Conservation (phyloP, 2,888 invertebrate species). For the Netelia melanura region DNA sequence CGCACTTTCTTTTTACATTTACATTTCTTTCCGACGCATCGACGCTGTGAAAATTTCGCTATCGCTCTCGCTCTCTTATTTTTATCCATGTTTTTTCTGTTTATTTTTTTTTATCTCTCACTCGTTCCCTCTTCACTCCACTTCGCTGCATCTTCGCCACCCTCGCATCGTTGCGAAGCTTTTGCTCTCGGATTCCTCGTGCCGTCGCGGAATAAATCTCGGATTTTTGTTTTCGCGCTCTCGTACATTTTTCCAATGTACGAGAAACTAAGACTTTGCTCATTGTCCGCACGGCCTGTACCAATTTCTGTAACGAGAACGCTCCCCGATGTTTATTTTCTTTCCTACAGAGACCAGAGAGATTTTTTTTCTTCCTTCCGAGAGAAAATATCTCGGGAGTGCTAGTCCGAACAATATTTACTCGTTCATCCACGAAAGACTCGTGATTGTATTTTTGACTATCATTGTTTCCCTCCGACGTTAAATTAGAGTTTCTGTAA, state of each 20-base stretch:
- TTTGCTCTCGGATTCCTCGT: slow-evolving; percentile 56
- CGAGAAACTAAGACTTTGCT: slow-evolving; percentile 45
- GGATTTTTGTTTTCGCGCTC: slow-evolving; percentile 47
- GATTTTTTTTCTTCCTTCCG: slow-evolving; percentile 43
- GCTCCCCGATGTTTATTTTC: slow-evolving; percentile 44
- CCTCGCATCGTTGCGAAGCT: slow-evolving; percentile 31
- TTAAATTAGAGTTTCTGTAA: background rate
- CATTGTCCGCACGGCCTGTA: slow-evolving; percentile 67
- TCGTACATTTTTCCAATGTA: slow-evolving; percentile 36
- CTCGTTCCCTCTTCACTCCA: slow-evolving; percentile 55
- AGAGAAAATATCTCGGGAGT: slow-evolving; percentile 59
- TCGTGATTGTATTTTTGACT: slow-evolving; percentile 14
- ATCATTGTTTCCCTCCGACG: background rate
- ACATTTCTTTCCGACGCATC: slow-evolving; percentile 72
- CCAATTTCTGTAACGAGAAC: slow-evolving; percentile 80
- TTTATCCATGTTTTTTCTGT: slow-evolving; percentile 36
- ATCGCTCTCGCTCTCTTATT: slow-evolving; percentile 61
- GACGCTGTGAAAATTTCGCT: slow-evolving; percentile 70
- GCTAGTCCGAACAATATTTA: slow-evolving; percentile 30
- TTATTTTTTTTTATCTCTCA: slow-evolving; percentile 25
- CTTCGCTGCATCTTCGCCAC: slow-evolving; percentile 47
- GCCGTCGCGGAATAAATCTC: slow-evolving; percentile 44
- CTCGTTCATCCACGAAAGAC: slow-evolving; percentile 9
- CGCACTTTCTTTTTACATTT: slow-evolving; percentile 40
- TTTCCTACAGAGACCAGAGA: background rate